Conservation (phyloP, 1,140 invertebrate genomes). For the Drosophila busckii region DNA sequence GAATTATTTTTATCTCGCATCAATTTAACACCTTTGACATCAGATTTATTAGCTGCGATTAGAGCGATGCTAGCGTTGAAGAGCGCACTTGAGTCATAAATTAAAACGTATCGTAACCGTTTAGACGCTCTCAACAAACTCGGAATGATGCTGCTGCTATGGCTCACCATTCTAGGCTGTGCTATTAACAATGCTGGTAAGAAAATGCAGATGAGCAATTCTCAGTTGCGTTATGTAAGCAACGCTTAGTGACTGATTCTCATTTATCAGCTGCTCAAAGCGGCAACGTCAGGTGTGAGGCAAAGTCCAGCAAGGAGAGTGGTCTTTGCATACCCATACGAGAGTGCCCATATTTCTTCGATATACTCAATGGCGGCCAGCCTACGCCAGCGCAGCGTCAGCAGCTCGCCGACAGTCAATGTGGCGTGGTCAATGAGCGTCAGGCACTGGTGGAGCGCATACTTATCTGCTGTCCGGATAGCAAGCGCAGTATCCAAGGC, state of each 20-base stretch:
- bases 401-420: conserved; percentile 53
- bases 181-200: conserved; percentile 4
- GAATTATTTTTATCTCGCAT: no score
- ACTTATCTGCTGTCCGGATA: conserved; percentile 55
- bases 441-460: conserved; percentile 33
- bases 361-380: conserved; percentile 40
- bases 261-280: conserved; percentile 20
- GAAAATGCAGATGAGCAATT: no score
- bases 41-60: conserved; percentile 17
- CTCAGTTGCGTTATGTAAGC: no score
- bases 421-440: conserved; percentile 53
- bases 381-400: conserved; percentile 13
- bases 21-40: conserved; percentile 23
- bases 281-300: conserved; percentile 63
- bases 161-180: no score
- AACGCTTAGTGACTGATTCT: not conserved
- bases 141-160: no score
- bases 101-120: no score
- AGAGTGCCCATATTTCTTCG: conserved; percentile 71
- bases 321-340: conserved; percentile 78
- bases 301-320: conserved; percentile 57
- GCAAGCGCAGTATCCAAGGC: not conserved
- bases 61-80: no score
- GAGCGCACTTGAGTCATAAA: no score
- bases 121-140: no score